Percentiles rank a stretch among this genome's conserved stretches.
Evolutionary conservation across 2,797 vertebrate species (phyloP).

Genomic region (Myripristis jacobus): DNA sequence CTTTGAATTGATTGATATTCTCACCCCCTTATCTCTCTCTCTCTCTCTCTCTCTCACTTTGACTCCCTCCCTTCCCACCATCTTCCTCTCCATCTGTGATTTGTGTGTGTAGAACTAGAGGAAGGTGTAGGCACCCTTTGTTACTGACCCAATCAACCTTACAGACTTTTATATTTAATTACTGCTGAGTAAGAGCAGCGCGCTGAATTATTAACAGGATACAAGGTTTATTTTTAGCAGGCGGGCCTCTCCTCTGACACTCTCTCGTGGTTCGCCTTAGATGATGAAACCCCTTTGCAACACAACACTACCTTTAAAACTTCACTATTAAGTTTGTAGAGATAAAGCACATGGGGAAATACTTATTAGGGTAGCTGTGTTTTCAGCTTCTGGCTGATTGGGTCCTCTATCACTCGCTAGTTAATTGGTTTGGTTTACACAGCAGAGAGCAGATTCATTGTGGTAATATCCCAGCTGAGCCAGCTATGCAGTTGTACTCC

Average conservation of each 20-base stretch:
- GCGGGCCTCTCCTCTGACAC: conserved; percentile 73
- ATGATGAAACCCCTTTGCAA: conserved; percentile 82
- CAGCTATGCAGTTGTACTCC: conserved; percentile 27
- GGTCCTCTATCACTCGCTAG: conserved; percentile 50
- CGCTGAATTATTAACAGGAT: conserved; percentile 82
- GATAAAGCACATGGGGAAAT: conserved; percentile 57
- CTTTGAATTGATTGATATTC: conserved; percentile 65
- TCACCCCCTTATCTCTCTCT: conserved; percentile 17
- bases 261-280: conserved; percentile 65
- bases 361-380: conserved; percentile 42
- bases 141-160: conserved; percentile 82
- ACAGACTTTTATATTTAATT: conserved; percentile 78
- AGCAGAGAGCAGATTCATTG: conserved; percentile 59
- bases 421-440: conserved; percentile 71
- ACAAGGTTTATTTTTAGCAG: conserved; percentile 77
- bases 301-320: conserved; percentile 66
- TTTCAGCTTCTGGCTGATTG: conserved; percentile 44
- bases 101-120: conserved; percentile 59
- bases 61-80: background rate
- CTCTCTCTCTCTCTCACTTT: too few relatives aligned
- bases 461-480: conserved; percentile 46
- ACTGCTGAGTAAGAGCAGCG: conserved; percentile 73
- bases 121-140: conserved; percentile 71
- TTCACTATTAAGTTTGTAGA: conserved; percentile 60
- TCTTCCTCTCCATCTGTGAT: conserved; percentile 57